phyloP scores from a whole-genome alignment of 2,113 vertebrate genomes.

The Cariama cristata region DNA sequence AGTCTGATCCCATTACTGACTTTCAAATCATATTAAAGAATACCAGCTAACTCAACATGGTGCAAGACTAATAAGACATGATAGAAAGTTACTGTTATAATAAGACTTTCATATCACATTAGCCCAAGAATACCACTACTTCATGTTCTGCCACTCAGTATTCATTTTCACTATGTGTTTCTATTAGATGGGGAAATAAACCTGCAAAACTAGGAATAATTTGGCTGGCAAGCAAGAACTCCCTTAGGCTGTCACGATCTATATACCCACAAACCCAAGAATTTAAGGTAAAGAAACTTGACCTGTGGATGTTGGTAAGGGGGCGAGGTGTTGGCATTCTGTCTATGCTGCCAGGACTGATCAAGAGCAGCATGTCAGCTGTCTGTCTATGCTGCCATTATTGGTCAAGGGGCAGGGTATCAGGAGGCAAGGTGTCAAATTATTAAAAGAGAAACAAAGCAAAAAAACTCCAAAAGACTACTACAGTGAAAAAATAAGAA shows the following conservation, averaged over 20 bases:
- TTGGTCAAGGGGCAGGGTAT: background rate
- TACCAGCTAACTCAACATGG: background rate
- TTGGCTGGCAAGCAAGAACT: background rate
- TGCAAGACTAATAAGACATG: background rate
- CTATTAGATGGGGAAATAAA: background rate
- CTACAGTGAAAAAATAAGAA: background rate
- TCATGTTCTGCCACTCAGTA: background rate
- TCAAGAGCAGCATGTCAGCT: background rate
- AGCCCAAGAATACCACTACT: background rate
- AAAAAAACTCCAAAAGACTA: rapidly evolving
- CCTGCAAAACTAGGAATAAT: background rate
- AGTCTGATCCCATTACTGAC: background rate
- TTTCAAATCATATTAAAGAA: constrained; percentile 28
- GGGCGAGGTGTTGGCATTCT: rapidly evolving
- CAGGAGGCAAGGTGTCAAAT: background rate
- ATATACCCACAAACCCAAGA: background rate
- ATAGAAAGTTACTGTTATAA: background rate
- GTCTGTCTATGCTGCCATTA: background rate
- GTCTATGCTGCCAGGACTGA: background rate
- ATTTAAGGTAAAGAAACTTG: background rate
- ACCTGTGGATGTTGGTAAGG: background rate
- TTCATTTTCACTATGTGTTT: background rate
- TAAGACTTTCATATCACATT: constrained; percentile 6
- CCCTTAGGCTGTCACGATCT: background rate
- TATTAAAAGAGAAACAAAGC: background rate